Percentiles rank a stretch among this genome's conserved stretches.
These are phyloP conservation scores for Drosophila sordidula DNA, from an alignment of 2,888 invertebrate species.

Conservation along the genomic window DNA sequence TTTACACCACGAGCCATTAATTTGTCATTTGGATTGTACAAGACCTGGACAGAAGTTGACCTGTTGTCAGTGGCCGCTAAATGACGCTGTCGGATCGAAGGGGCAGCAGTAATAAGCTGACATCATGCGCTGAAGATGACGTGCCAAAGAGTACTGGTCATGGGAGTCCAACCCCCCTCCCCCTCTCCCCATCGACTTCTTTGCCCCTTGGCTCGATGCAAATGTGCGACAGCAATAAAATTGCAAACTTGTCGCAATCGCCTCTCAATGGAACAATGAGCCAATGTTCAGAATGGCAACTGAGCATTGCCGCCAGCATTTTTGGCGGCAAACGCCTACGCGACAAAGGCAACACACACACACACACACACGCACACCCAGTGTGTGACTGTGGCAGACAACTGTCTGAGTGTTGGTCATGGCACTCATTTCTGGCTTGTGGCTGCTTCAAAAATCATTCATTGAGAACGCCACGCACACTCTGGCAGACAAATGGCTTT, in stretches of 20 bases:
- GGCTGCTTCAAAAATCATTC: slow-evolving; percentile 78
- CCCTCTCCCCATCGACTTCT: too few species aligned
- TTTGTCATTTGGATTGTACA: slow-evolving; percentile 4
- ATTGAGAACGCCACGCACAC: slow-evolving; percentile 65
- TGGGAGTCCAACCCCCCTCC: background rate
- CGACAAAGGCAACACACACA: slow-evolving; percentile 34
- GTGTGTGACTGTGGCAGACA: slow-evolving; percentile 20
- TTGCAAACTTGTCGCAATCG: slow-evolving; percentile 61
- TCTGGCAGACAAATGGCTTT: slow-evolving; percentile 40
- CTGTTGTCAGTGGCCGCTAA: slow-evolving; percentile 13
- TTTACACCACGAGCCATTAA: background rate
- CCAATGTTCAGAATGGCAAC: slow-evolving; percentile 43
- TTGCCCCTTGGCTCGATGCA: slow-evolving; percentile 43
- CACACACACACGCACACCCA: slow-evolving; percentile 11
- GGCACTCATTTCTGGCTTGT: slow-evolving; percentile 46
- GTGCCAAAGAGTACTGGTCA: slow-evolving; percentile 36
- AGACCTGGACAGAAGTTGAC: slow-evolving; percentile 1
- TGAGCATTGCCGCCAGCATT: slow-evolving; percentile 60
- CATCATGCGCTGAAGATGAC: slow-evolving; percentile 55
- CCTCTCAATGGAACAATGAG: slow-evolving; percentile 68
- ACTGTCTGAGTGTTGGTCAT: slow-evolving; percentile 39
- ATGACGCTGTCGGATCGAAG: slow-evolving; percentile 37
- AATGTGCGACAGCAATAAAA: slow-evolving; percentile 62
- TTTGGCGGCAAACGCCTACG: slow-evolving; percentile 78
- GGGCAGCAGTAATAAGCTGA: slow-evolving; percentile 44